A percentile compares a stretch with the other conserved stretches of the same genome.
These are phyloP conservation scores for Leptura quadrifasciata DNA, from an alignment of 2,888 invertebrate species.

Conservation along the genomic window DNA sequence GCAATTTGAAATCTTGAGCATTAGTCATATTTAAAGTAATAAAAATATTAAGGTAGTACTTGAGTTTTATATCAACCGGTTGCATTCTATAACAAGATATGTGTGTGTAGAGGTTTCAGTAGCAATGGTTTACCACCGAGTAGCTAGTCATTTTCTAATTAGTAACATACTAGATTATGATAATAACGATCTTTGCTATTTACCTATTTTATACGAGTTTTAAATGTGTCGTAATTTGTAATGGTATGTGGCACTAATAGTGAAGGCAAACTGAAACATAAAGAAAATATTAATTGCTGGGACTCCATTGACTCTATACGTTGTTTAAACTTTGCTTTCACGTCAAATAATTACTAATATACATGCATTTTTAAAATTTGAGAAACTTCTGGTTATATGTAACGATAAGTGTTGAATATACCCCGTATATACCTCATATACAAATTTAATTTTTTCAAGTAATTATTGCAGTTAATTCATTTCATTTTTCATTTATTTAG, in stretches of 20 bases:
- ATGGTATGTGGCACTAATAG: not conserved
- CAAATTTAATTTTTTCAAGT: too few species aligned
- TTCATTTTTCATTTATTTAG: too few species aligned
- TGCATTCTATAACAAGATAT: slow-evolving; percentile 11
- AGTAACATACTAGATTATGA: slow-evolving; percentile 8
- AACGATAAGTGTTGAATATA: too few species aligned
- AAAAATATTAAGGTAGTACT: slow-evolving; percentile 26
- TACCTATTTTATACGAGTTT: not conserved
- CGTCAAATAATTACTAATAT: too few species aligned
- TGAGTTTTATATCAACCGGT: slow-evolving; percentile 31
- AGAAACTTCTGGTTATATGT: too few species aligned
- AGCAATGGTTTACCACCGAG: too few species aligned
- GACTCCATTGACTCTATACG: not conserved
- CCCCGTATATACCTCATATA: too few species aligned
- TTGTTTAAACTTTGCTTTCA: too few species aligned
- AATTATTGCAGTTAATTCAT: too few species aligned
- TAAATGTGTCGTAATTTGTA: not conserved
- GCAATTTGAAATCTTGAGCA: not conserved
- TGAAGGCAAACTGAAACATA: slow-evolving; percentile 7
- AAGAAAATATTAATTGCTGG: not conserved
- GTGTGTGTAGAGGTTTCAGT: too few species aligned
- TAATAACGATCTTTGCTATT: slow-evolving; percentile 6
- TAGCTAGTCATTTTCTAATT: too few species aligned
- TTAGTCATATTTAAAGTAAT: not conserved
- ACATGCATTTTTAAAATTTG: too few species aligned